phyloP scores from a whole-genome alignment of 2,113 vertebrate species.

The Benitochromis conjunctus region DNA sequence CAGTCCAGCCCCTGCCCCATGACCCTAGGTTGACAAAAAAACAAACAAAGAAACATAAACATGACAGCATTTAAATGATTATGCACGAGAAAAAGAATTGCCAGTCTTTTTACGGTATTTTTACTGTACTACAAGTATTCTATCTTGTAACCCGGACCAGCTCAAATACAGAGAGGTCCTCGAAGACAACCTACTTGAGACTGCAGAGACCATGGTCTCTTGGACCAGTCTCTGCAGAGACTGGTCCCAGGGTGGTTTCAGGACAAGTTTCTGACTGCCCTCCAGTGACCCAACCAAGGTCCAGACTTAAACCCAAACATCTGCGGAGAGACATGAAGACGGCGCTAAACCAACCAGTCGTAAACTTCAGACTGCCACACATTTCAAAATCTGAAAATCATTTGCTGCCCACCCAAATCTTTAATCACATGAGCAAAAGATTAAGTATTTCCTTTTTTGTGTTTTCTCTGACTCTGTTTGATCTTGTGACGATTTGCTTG shows the following conservation, averaged over 20 bases:
- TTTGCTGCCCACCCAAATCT: not conserved
- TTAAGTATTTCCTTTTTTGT: not conserved
- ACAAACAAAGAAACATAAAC: too few species aligned
- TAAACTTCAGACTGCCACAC: not conserved
- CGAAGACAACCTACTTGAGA: not conserved
- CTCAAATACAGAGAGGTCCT: not conserved
- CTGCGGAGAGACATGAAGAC: not conserved
- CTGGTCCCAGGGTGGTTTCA: not conserved
- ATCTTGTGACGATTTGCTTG: not conserved
- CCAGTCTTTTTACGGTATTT: not conserved
- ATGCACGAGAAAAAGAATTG: not conserved
- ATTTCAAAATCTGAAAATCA: not conserved
- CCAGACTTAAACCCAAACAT: not conserved
- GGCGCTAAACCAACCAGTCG: not conserved
- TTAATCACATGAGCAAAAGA: not conserved
- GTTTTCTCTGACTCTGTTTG: not conserved
- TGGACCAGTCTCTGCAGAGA: too few species aligned
- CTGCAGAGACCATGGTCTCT: not conserved
- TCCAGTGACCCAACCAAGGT: not conserved
- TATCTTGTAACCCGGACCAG: not conserved
- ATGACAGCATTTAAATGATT: not conserved
- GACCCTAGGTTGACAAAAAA: not conserved
- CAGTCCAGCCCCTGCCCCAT: not conserved
- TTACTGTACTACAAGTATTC: not conserved
- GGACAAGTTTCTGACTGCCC: not conserved